A percentile compares a stretch with the other conserved stretches of the same genome.
These are phyloP conservation scores for Hassar affinis DNA, from an alignment of 2,113 vertebrate genomes.

Conservation along the genomic window DNA sequence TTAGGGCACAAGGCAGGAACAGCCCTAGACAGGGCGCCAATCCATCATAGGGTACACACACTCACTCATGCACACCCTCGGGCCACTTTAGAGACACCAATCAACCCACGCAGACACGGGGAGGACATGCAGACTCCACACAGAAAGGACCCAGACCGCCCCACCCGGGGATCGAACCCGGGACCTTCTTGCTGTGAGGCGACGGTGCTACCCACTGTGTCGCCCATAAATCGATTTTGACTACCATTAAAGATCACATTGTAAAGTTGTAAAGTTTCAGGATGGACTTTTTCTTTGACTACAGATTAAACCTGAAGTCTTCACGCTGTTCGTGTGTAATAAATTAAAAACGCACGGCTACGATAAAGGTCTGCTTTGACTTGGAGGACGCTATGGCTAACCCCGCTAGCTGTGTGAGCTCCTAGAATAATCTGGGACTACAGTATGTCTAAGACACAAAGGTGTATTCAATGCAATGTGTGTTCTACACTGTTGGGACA, in stretches of 20 bases:
- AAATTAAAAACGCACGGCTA: background rate
- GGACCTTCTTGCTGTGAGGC: too few species aligned
- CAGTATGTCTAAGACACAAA: conserved; percentile 19
- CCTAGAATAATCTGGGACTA: conserved; percentile 28
- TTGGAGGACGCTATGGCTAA: background rate
- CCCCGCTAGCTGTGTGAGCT: background rate
- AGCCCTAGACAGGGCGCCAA: too few species aligned
- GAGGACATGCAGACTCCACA: too few species aligned
- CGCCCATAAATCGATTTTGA: background rate
- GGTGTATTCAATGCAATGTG: conserved; percentile 27
- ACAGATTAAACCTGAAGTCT: background rate
- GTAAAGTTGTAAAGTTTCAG: background rate
- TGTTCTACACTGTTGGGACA: conserved; percentile 31
- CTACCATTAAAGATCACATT: background rate
- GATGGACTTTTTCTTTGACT: background rate
- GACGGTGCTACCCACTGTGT: too few species aligned
- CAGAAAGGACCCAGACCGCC: too few species aligned
- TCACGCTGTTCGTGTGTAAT: background rate
- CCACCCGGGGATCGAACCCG: too few species aligned
- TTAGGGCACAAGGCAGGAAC: too few species aligned
- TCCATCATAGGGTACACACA: too few species aligned
- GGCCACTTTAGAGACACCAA: too few species aligned
- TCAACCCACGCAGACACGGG: too few species aligned
- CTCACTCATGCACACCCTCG: too few species aligned
- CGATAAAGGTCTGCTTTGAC: background rate